Evolutionary conservation across 2,113 vertebrate species (phyloP).

Genomic region (Carollia perspicillata): DNA sequence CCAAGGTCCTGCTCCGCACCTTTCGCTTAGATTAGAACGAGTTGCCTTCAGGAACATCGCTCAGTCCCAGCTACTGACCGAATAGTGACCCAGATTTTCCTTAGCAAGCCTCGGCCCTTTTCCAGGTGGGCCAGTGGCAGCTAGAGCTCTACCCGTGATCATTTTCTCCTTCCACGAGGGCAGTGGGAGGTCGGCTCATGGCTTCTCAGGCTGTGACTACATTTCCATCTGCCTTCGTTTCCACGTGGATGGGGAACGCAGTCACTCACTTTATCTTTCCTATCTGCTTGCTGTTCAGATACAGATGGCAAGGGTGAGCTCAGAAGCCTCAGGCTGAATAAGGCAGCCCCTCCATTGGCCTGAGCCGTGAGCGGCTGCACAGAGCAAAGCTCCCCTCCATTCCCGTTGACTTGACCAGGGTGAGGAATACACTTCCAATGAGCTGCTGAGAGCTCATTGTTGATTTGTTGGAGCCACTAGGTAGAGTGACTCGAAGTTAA

Average conservation of each 20-base stretch:
- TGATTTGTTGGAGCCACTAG: not conserved
- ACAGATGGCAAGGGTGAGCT: not conserved
- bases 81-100: not conserved
- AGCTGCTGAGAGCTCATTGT: not conserved
- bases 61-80: not conserved
- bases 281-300: not conserved
- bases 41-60: not conserved
- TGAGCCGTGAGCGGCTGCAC: not conserved
- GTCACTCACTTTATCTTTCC: not conserved
- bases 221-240: not conserved
- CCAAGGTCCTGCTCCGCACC: not conserved
- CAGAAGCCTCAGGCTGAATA: not conserved
- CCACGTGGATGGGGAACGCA: not conserved
- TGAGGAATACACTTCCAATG: conserved; percentile 4
- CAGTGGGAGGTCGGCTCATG: not conserved
- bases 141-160: too few relatives aligned
- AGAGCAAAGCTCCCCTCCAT: not conserved
- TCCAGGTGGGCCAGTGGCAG: not conserved
- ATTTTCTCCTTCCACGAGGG: not conserved
- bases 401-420: not conserved
- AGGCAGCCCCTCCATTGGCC: not conserved
- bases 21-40: not conserved
- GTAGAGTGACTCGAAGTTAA: not conserved
- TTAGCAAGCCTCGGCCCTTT: not conserved
- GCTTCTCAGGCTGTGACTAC: not conserved